Evolutionary conservation across 30 jellyfish, hydroid and myxozoan species (phyloP), one percentile per base, ranked within the genome.

Genomic region (Rhopilema esculentum): DNA sequence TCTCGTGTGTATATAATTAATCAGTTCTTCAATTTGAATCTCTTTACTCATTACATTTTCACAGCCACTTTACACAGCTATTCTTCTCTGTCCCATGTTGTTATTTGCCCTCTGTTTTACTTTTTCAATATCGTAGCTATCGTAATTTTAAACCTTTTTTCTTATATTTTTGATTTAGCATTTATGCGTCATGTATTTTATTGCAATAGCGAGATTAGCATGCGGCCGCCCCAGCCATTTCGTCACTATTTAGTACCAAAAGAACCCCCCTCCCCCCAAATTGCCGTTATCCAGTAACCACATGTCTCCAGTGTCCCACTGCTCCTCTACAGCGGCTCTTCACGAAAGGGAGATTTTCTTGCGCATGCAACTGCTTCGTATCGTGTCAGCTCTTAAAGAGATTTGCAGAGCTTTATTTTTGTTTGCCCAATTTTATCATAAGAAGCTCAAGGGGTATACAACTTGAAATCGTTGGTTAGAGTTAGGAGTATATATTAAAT

Each of bases 401-500:
- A 40, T 40, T 40, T 12, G 57, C 6, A 40, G 57, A 40, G 57
- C 57, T 12, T 40, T 12, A 12, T 2, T 40, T 40, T 12, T 2
- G 6, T 40, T 40, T 40, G 57, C 57, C 57, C 12, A 40, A 6
- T 40, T 40, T 40, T 40, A 40, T 40, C 57, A 6, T 40, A 40
- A 40, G 57, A 40, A 40, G 12, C 57, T 40, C 57, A 40, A 40
- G 57, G 57, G 57, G 57, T 40, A 40, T 40, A 40, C n/a, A n/a
- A n/a, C n/a, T 40, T 40, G 57, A 2, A 40, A 12, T 2, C 57
- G 57, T 40, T 61, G 20, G 26, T 61, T 61, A 61, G 70, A 26
- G 20, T 61, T 61, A 61, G 70, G 23, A 66, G 76, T 66, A 66
- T 66, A 66, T 66, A 66, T 66, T 66, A 66, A 66, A 27, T 66